These are phyloP conservation scores for Daktulosphaira vitifoliae DNA, from an alignment of 1,140 invertebrate genomes.

Conservation along the genomic window DNA sequence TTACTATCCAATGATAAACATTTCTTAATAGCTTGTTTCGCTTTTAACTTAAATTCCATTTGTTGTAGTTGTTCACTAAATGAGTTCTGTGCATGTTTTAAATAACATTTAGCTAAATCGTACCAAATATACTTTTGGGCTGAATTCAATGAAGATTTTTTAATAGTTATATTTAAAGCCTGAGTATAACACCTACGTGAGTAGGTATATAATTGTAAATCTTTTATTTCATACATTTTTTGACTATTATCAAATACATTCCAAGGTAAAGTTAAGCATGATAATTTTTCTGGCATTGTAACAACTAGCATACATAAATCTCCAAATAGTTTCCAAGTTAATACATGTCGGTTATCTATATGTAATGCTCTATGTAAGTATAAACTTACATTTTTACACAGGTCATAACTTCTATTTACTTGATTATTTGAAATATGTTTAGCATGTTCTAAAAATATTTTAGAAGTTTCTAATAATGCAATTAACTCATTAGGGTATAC, in stretches of 20 bases:
- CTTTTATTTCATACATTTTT: not conserved
- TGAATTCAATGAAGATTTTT: not conserved
- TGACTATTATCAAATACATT: not conserved
- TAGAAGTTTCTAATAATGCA: not conserved
- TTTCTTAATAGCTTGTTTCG: conserved; percentile 12
- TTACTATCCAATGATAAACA: not conserved
- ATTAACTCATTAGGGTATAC: not conserved
- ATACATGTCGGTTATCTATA: not conserved
- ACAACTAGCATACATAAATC: conserved; percentile 11
- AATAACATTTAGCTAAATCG: conserved; percentile 17
- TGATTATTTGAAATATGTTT: not conserved
- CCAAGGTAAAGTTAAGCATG: not conserved
- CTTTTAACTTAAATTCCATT: conserved; percentile 9
- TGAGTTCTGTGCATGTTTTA: not conserved
- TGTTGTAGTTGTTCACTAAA: conserved; percentile 1
- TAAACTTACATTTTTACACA: conserved; percentile 1
- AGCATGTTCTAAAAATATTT: conserved; percentile 9
- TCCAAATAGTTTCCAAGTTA: conserved; percentile 14
- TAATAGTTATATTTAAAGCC: conserved; percentile 4
- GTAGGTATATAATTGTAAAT: not conserved
- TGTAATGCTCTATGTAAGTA: conserved; percentile 3
- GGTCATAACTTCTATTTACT: not conserved
- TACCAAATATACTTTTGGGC: conserved; percentile 22
- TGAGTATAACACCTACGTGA: conserved; percentile 15
- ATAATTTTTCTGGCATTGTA: not conserved